Evolutionary conservation across 2,113 vertebrate genomes (phyloP).

Genomic region (Monopterus albus): DNA sequence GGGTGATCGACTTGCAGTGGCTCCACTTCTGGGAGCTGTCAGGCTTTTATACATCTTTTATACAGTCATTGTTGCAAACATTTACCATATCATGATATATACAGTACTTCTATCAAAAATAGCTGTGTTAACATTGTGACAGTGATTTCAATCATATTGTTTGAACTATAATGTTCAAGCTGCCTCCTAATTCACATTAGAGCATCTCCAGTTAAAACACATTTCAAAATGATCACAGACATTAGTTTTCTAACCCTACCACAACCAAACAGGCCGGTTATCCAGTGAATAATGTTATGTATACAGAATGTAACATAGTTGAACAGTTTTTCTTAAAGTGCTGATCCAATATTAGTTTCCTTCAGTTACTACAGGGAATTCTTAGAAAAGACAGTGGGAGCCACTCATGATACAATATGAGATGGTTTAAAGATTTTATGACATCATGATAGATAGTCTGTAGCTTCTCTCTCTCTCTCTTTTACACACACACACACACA

Average conservation of each 20-base stretch:
- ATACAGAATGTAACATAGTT: not conserved
- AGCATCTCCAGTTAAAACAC: not conserved
- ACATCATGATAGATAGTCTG: not conserved
- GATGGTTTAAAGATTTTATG: slow-evolving; percentile 7
- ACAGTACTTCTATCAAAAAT: too few relatives aligned
- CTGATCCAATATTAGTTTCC: not conserved
- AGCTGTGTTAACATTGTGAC: too few relatives aligned
- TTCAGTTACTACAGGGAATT: not conserved
- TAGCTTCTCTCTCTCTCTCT: not conserved
- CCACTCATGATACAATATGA: not conserved
- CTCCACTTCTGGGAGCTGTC: too few relatives aligned
- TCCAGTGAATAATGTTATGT: not conserved
- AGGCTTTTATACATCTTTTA: too few relatives aligned
- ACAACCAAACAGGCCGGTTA: not conserved
- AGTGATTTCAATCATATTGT: too few relatives aligned
- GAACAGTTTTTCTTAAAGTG: not conserved
- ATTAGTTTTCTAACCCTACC: not conserved
- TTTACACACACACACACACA: slow-evolving; percentile 4
- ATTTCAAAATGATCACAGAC: not conserved
- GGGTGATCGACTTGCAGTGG: too few relatives aligned
- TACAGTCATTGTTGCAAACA: too few relatives aligned
- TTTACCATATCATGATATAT: too few relatives aligned
- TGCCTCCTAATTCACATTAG: not conserved
- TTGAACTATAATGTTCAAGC: too few relatives aligned
- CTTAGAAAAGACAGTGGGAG: not conserved